Conservation (phyloP, 2,888 invertebrate genomes). For the Ceraclea dissimilis region DNA sequence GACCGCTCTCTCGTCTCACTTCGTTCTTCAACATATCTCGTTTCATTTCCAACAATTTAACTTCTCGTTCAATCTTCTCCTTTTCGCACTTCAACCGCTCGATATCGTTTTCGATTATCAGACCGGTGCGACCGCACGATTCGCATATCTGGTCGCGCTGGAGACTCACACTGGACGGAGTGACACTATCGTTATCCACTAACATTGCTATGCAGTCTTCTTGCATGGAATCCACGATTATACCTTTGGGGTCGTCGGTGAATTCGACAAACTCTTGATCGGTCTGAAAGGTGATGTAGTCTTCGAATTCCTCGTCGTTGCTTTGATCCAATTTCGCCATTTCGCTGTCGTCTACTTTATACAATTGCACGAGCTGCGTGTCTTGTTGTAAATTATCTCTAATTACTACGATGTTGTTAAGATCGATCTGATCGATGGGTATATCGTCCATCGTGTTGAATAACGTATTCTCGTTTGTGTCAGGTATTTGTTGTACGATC, state of each 20-base stretch:
- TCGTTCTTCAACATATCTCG: conserved; percentile 27
- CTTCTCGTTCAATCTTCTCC: conserved; percentile 32
- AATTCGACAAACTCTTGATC: conserved; percentile 12
- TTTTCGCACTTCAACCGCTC: conserved; percentile 34
- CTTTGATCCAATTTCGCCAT: background rate
- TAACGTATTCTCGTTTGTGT: conserved; percentile 15
- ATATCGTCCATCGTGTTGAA: background rate
- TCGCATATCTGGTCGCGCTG: conserved; percentile 5
- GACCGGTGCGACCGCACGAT: conserved; percentile 11
- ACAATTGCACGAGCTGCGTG: conserved; percentile 29
- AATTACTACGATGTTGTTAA: conserved; percentile 14
- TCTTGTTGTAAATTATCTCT: conserved; percentile 6
- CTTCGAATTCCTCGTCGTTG: conserved; percentile 5
- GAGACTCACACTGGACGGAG: background rate
- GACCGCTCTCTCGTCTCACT: conserved; percentile 4
- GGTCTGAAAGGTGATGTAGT: conserved; percentile 6
- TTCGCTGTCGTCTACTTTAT: conserved; percentile 28
- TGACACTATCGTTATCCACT: background rate
- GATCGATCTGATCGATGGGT: conserved; percentile 7
- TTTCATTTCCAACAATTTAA: conserved; percentile 34
- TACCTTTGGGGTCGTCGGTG: conserved; percentile 24
- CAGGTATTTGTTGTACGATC: conserved; percentile 11
- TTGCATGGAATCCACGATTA: conserved; percentile 27
- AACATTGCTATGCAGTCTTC: conserved; percentile 3
- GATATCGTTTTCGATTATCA: conserved; percentile 31